Evolutionary conservation across 2,888 invertebrate species (phyloP).

Genomic region (Iselma pallidipennis): DNA sequence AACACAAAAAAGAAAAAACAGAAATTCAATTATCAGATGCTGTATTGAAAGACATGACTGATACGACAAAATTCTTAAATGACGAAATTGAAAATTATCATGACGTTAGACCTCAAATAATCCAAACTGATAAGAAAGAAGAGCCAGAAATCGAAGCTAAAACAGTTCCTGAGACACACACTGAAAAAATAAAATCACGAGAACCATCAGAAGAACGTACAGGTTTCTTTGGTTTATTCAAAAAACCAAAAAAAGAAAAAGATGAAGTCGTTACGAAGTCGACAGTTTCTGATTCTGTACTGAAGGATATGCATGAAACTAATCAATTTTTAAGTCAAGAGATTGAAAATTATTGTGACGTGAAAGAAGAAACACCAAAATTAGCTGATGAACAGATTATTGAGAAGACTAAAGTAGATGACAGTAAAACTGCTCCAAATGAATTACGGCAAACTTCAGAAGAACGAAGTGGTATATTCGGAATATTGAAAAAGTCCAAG

Average conservation of each 20-base stretch:
- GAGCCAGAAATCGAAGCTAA: background rate
- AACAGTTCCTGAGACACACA: background rate
- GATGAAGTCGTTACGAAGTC: background rate
- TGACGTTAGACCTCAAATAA: conserved; percentile 3
- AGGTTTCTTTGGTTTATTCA: conserved; percentile 26
- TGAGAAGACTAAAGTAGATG: background rate
- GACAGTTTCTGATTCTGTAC: conserved; percentile 12
- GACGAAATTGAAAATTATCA: conserved; percentile 2
- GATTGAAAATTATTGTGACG: conserved; percentile 33
- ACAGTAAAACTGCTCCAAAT: background rate
- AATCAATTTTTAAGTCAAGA: conserved; percentile 26
- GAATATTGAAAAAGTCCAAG: conserved; percentile 24
- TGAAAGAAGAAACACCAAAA: conserved; percentile 16
- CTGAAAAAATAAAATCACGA: background rate
- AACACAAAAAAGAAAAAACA: conserved; percentile 13
- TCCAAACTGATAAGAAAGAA: background rate
- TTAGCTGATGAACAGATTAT: background rate
- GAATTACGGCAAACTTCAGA: conserved; percentile 17
- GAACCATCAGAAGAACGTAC: conserved; percentile 17
- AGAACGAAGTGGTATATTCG: conserved; percentile 12
- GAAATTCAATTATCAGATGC: conserved; percentile 3
- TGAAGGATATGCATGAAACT: conserved; percentile 14
- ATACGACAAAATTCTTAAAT: background rate
- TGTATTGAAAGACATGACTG: conserved; percentile 3
- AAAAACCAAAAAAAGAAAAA: conserved; percentile 27